phyloP scores from a whole-genome alignment of 2,888 invertebrate species.

The Meta bourneti region DNA sequence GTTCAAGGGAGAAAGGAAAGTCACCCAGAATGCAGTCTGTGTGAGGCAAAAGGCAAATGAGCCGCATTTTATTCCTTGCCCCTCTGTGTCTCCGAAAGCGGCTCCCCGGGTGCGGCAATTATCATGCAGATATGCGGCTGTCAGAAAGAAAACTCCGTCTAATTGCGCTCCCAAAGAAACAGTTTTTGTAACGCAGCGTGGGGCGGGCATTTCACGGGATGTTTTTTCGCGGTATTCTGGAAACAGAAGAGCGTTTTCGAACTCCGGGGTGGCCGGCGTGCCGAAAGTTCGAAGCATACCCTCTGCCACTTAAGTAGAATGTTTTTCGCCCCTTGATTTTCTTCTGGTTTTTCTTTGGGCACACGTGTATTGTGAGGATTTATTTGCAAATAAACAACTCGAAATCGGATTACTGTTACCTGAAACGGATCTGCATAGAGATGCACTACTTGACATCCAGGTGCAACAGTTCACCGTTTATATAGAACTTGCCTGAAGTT shows the following conservation, averaged over 20 bases:
- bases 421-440: too few relatives aligned
- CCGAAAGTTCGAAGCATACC: too few relatives aligned
- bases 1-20: too few relatives aligned
- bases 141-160: constrained; percentile 6
- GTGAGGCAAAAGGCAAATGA: not conserved
- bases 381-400: too few relatives aligned
- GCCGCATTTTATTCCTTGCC: not conserved
- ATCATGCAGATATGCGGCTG: constrained; percentile 24
- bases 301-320: too few relatives aligned
- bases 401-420: too few relatives aligned
- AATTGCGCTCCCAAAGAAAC: constrained; percentile 31
- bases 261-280: not conserved
- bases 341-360: too few relatives aligned
- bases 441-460: too few relatives aligned
- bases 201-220: not conserved
- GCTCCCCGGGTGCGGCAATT: not conserved
- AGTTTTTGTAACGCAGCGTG: constrained; percentile 21
- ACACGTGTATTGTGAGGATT: too few relatives aligned
- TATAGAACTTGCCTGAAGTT: too few relatives aligned
- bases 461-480: too few relatives aligned
- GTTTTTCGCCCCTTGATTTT: too few relatives aligned
- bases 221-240: constrained; percentile 23
- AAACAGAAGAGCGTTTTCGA: not conserved
- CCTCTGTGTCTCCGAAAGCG: not conserved
- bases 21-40: not conserved